phyloP scores from a whole-genome alignment of 2,113 vertebrate genomes.

The Narcine bancroftii region DNA sequence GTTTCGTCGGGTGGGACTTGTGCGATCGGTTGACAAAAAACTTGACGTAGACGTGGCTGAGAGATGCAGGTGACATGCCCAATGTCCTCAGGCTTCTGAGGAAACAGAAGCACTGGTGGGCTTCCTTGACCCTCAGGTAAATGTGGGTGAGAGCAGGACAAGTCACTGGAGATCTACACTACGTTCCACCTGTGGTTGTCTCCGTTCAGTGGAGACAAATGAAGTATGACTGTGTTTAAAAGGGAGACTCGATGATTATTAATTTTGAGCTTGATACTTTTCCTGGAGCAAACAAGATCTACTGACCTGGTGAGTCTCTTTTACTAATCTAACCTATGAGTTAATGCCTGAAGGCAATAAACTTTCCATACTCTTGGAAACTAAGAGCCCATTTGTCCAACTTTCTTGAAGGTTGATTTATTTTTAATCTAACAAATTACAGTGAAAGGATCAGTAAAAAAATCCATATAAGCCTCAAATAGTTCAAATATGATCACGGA shows the following conservation, averaged over 20 bases:
- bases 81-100: too few species aligned
- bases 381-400: background rate
- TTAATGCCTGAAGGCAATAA: background rate
- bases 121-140: too few species aligned
- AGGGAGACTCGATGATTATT: background rate
- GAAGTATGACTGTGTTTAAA: too few species aligned
- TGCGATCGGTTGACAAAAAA: too few species aligned
- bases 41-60: too few species aligned
- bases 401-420: background rate
- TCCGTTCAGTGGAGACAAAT: background rate
- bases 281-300: too few species aligned
- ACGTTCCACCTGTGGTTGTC: background rate
- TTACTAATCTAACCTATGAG: background rate
- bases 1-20: too few species aligned
- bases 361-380: background rate
- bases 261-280: background rate
- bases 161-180: too few species aligned
- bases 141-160: too few species aligned
- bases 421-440: slow-evolving; percentile 1
- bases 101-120: too few species aligned
- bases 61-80: too few species aligned
- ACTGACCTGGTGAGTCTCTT: too few species aligned
- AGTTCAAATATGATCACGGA: background rate
- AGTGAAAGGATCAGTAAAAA: background rate
- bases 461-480: background rate